phyloP scores from a whole-genome alignment of 1,140 invertebrate species.

The Laupala kohalensis region DNA sequence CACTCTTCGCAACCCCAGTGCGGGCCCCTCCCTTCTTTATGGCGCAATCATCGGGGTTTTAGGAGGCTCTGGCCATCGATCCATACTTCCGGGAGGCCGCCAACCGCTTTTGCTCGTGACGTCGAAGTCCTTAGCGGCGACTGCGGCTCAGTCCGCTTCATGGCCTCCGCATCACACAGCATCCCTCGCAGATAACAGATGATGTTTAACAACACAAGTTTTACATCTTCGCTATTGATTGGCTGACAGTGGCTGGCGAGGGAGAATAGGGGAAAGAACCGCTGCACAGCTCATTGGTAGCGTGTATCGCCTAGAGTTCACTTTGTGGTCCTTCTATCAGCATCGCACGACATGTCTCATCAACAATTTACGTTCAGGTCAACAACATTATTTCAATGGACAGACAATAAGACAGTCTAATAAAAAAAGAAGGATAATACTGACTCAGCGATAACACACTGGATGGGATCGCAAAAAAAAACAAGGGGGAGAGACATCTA shows the following conservation, averaged over 20 bases:
- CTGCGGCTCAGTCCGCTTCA: too few species aligned
- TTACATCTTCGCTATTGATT: not conserved
- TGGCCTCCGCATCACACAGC: too few species aligned
- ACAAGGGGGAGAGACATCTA: too few species aligned
- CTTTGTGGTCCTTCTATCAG: not conserved
- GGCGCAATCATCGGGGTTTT: not conserved
- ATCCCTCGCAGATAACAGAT: not conserved
- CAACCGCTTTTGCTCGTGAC: too few species aligned
- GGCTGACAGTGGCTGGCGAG: not conserved
- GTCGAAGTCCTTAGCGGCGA: too few species aligned
- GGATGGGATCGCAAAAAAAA: too few species aligned
- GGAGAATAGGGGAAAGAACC: not conserved
- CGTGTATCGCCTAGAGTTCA: too few species aligned
- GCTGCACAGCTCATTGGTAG: not conserved
- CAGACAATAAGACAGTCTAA: too few species aligned
- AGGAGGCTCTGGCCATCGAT: not conserved
- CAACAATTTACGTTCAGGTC: not conserved
- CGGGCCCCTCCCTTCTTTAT: not conserved
- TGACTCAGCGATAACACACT: too few species aligned
- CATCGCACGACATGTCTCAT: not conserved
- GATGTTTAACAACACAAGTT: not conserved
- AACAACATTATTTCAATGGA: too few species aligned
- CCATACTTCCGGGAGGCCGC: not conserved
- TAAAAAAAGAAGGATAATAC: too few species aligned
- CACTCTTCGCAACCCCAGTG: too few species aligned